Base-by-base conservation (phyloP, 2,888 invertebrate genomes). In the Fragum whitleyi region DNA sequence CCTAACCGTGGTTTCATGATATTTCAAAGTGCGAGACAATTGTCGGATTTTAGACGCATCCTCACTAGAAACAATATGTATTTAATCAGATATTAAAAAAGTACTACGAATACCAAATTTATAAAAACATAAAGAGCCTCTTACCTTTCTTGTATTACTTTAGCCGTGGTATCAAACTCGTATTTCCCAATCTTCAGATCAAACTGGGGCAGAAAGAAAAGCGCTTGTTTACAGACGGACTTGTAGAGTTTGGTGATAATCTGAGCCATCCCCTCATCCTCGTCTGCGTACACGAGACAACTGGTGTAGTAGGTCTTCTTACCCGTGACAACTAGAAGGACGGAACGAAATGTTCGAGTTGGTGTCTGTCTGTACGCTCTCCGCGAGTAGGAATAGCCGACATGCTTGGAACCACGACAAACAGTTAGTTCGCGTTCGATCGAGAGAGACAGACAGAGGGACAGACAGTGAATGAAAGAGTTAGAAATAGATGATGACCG, bases 61-160 rank as follows among this genome's bases (percentile, higher is more conserved):
- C n/a, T n/a, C n/a, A n/a, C n/a, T n/a, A n/a, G n/a, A n/a, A n/a
- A n/a, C n/a, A n/a, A n/a, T n/a, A n/a, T n/a, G n/a, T n/a, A n/a
- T n/a, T n/a, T n/a, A n/a, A n/a, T n/a, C n/a, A n/a, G n/a, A n/a
- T n/a, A n/a, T n/a, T n/a, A n/a, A n/a, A n/a, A n/a, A n/a, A n/a
- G n/a, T n/a, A n/a, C n/a, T n/a, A n/a, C n/a, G n/a, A n/a, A n/a
- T n/a, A n/a, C n/a, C n/a, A n/a, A n/a, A n/a, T n/a, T n/a, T n/a
- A n/a, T n/a, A n/a, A n/a, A n/a, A n/a, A n/a, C n/a, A n/a, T n/a
- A n/a, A n/a, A n/a, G n/a, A n/a, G 14, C n/a, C 47, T 9, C 47
- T 47, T 47, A 84, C 84, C 84, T 81, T 57, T 84, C 84, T 23
- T 79, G 74, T 26, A 84, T 84, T 2, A 84, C 84, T 62, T 68